Evolutionary conservation across 2,113 vertebrate species (phyloP), one percentile per base, ranked within the genome.

Genomic region (Ciconia boyciana): DNA sequence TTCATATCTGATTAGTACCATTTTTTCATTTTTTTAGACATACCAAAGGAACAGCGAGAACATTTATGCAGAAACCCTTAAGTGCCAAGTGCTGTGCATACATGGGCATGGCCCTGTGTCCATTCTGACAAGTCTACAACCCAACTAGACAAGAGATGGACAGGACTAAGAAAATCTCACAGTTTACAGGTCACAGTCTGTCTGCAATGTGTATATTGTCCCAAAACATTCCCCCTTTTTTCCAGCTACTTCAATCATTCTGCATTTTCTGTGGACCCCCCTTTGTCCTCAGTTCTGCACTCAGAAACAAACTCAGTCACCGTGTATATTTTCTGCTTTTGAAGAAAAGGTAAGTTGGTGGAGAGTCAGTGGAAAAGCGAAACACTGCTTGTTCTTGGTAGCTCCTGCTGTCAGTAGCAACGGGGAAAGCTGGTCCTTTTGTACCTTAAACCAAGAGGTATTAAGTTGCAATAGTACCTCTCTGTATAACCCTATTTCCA

Each of bases 31-130:
- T 64, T 82, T 89, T 54, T 21, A 51, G 14, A 46, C 4, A 4
- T 43, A 34, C 17, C 11, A 16, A 26, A 79, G 24, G 15, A 77
- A 57, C 8, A n/a, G 43, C 28, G 24, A 72, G 41, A 88, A 55
- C 6, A 43, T 29, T 32, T 13, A 28, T 0, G 8, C 6, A 57
- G 26, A 92, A 65, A 29, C 15, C 17, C 3, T 0, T 12, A 62
- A 34, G 20, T 44, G 26, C 13, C 11, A 54, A 48, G 34, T 5
- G 34, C 12, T 65, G 13, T 34, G 22, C 19, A 18, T 14, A 41
- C 1, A 5, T 4, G 8, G 12, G 48, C 22, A 43, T 5, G 28
- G 13, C 31, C 24, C 48, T 44, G 57, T 16, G 52, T 62, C 57
- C 55, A 34, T 28, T 89, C 55, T 49, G 36, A 52, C 10, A 55